Conservation (phyloP, 2,797 vertebrate genomes). For the Crypturellus tataupa region DNA sequence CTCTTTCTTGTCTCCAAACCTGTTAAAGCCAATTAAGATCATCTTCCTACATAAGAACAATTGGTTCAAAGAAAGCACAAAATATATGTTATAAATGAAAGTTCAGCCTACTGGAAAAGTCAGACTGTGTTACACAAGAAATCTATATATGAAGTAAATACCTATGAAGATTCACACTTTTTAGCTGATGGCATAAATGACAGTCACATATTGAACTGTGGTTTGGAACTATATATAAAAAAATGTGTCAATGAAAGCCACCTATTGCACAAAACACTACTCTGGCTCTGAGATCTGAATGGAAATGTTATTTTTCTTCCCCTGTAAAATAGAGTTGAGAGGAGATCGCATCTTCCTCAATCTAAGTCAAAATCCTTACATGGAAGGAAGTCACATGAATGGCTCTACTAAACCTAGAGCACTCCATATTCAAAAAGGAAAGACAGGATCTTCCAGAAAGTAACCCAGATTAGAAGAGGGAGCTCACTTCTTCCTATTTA, state of each 20-base stretch:
- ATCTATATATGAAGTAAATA: not conserved
- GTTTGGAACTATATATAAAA: not conserved
- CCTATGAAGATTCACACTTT: not conserved
- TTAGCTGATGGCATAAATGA: not conserved
- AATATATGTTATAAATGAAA: not conserved
- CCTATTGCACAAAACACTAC: not conserved
- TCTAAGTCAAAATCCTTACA: not conserved
- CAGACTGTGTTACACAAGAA: not conserved
- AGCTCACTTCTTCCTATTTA: not conserved
- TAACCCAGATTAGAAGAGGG: not conserved
- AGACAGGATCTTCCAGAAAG: not conserved
- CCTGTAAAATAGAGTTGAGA: not conserved
- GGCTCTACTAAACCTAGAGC: not conserved
- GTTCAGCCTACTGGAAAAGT: not conserved
- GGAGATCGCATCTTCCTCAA: not conserved
- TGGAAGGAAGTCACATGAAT: conserved; percentile 8
- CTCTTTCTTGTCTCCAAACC: not conserved
- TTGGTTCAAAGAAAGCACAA: not conserved
- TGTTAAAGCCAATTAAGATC: not conserved
- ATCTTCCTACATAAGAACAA: not conserved
- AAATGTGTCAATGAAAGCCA: not conserved
- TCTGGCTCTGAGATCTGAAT: not conserved
- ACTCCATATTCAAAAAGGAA: not conserved
- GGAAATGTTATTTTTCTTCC: not conserved
- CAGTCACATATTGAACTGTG: not conserved